These are phyloP conservation scores for Drosophila rellima DNA, from an alignment of 2,888 invertebrate genomes.

Conservation along the genomic window DNA sequence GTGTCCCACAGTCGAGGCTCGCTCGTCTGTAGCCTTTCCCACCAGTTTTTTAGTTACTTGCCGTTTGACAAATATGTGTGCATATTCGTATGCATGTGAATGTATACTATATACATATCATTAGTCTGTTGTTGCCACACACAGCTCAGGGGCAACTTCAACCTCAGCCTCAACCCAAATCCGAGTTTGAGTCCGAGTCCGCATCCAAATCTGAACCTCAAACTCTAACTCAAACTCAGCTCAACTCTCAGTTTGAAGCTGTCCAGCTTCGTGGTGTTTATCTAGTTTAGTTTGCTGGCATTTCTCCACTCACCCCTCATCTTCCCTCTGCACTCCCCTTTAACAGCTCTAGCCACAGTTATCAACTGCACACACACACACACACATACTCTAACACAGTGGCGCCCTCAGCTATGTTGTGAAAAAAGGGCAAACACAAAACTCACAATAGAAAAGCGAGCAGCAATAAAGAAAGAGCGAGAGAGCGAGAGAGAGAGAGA, in stretches of 20 bases:
- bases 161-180: slow-evolving; percentile 13
- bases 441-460: slow-evolving; percentile 26
- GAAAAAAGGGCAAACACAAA: slow-evolving; percentile 46
- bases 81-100: neutral
- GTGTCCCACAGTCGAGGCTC: neutral
- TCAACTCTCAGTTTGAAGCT: slow-evolving; percentile 45
- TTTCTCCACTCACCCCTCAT: neutral
- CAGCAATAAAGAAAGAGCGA: neutral
- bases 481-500: slow-evolving; percentile 7
- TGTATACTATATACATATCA: slow-evolving; percentile 57
- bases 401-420: slow-evolving; percentile 31
- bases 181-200: neutral
- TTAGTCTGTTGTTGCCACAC: slow-evolving; percentile 62
- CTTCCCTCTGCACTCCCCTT: neutral
- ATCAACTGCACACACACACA: slow-evolving; percentile 46
- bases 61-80: slow-evolving; percentile 3
- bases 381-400: slow-evolving; percentile 4
- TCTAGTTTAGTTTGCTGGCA: slow-evolving; percentile 66
- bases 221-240: slow-evolving; percentile 15
- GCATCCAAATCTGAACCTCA: slow-evolving; percentile 17
- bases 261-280: slow-evolving; percentile 68
- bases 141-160: slow-evolving; percentile 23
- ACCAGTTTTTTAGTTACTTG: neutral
- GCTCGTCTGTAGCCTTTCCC: neutral
- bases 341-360: slow-evolving; percentile 49